Percentiles rank a stretch among this genome's conserved stretches.
phyloP scores from a whole-genome alignment of 2,113 vertebrate genomes.

The Pygoscelis antarcticus region DNA sequence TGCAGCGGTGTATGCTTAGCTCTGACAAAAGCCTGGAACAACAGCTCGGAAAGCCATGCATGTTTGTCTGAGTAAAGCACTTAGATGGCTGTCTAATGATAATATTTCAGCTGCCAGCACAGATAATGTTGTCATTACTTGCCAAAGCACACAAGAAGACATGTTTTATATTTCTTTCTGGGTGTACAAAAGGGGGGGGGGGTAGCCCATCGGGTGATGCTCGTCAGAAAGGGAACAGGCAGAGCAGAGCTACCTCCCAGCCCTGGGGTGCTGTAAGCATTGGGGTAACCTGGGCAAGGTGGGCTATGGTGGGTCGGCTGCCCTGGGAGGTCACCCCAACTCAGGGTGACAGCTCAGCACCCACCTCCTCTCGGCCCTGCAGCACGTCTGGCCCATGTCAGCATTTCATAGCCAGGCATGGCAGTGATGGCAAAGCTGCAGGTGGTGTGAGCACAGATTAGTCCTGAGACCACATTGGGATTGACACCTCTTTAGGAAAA shows the following conservation, averaged over 20 bases:
- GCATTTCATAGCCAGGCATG: background rate
- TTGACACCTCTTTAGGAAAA: background rate
- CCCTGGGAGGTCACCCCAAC: background rate
- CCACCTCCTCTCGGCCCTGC: background rate
- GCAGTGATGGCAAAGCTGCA: background rate
- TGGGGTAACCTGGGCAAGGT: background rate
- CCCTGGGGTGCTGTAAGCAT: background rate
- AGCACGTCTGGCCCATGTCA: background rate
- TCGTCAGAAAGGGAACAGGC: background rate
- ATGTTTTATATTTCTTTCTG: background rate
- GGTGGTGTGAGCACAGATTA: background rate
- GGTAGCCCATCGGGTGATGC: background rate
- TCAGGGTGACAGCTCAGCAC: background rate
- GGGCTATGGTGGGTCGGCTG: background rate
- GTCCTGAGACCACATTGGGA: background rate
- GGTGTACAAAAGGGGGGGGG: background rate
- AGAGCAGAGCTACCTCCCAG: background rate
- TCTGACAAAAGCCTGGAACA: slow-evolving; percentile 25
- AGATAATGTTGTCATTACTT: background rate
- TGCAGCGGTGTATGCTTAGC: background rate
- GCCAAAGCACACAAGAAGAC: background rate
- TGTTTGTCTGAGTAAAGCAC: background rate
- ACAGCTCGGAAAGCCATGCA: background rate
- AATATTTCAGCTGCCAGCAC: background rate
- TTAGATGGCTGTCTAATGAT: background rate